These are phyloP conservation scores for Ctena decussata DNA, from an alignment of 2,888 invertebrate genomes.

Conservation along the genomic window DNA sequence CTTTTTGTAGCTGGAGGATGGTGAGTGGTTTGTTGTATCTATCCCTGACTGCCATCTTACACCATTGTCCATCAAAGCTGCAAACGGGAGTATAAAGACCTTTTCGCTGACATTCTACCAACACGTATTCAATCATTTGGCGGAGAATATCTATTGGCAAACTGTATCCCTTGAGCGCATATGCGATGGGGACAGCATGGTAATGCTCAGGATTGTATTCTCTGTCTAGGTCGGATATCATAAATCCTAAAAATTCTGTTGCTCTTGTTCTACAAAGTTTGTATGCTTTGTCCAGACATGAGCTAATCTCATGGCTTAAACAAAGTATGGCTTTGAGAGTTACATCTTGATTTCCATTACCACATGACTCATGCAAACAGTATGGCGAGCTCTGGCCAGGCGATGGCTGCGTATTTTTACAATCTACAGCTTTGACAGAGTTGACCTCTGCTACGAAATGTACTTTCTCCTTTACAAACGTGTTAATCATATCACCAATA, in stretches of 20 bases:
- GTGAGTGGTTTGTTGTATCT: conserved; percentile 34
- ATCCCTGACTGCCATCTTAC: conserved; percentile 23
- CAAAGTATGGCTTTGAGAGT: no score
- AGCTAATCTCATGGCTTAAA: neutral
- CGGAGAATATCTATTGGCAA: neutral
- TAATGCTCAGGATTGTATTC: neutral
- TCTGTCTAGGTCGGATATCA: conserved; percentile 49
- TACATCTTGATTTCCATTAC: neutral
- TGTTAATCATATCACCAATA: neutral
- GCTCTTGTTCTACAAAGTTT: conserved; percentile 28
- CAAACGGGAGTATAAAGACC: conserved; percentile 47
- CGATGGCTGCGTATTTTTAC: neutral
- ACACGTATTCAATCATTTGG: conserved; percentile 29
- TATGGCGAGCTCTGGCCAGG: neutral
- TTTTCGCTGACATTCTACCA: conserved; percentile 3
- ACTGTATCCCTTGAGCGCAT: conserved; percentile 57
- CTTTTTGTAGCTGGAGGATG: conserved; percentile 41
- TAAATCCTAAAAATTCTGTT: conserved; percentile 44
- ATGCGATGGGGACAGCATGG: conserved; percentile 43
- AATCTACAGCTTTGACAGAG: neutral
- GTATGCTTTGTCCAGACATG: neutral
- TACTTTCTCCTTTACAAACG: neutral
- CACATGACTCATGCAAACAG: neutral
- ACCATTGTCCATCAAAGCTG: conserved; percentile 58
- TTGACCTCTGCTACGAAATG: neutral